Evolutionary conservation across 2,797 vertebrate genomes (phyloP).

Genomic region (Ctenopoma multispine): DNA sequence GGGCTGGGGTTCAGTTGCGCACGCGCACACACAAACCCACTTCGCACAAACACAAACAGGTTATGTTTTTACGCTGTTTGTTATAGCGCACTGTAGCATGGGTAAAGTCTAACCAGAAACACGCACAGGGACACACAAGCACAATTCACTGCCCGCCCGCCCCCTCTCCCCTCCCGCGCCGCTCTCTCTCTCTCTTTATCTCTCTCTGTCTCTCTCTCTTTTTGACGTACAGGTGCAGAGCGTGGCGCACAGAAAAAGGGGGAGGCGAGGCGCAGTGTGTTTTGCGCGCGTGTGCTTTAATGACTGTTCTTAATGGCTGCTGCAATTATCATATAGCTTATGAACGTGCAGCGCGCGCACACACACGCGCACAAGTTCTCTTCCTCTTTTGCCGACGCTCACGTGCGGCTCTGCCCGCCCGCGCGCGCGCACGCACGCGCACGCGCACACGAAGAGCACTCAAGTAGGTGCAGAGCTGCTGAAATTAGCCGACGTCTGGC

Average conservation of each 20-base stretch:
- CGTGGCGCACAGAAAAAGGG: constrained; percentile 4
- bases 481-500: constrained; percentile 18
- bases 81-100: neutral
- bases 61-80: neutral
- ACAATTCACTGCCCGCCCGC: neutral
- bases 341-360: neutral
- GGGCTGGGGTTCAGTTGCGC: constrained; percentile 13
- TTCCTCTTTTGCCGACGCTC: neutral
- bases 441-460: neutral
- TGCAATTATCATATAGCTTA: neutral
- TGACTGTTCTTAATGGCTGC: neutral
- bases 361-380: constrained; percentile 10
- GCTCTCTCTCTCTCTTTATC: neutral
- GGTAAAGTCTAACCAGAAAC: neutral
- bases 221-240: constrained; percentile 26
- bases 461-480: constrained; percentile 24
- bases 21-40: constrained; percentile 1
- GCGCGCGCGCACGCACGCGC: neutral
- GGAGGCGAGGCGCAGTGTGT: neutral
- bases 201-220: neutral
- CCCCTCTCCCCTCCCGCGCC: too few species aligned
- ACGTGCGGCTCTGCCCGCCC: neutral
- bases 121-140: neutral
- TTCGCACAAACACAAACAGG: neutral
- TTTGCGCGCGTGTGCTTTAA: neutral